Evolutionary conservation across 53 echinoderm and acorn worm genomes (phyloP), one percentile per base, ranked within the genome.

Genomic region (Luidia sarsii): DNA sequence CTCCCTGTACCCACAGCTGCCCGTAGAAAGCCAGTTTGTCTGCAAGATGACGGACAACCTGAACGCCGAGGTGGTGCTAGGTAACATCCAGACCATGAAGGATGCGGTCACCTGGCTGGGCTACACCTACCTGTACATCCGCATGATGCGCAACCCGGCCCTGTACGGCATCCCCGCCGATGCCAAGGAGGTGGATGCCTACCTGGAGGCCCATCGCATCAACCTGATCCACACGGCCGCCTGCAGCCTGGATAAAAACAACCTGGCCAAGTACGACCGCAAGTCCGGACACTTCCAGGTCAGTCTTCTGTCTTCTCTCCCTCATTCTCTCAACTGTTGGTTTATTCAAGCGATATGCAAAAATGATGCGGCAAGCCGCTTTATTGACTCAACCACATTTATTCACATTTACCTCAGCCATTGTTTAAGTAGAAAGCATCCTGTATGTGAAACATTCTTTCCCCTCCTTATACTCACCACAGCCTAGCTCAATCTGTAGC

Each of bases 271-370:
- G 53, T 99, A 99, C 67, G 99, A 99, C 39, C 79, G 91, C 39
- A 93, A 99, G 70, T 77, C 94, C 2, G 99, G 99, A 36, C 91
- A 99, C 70, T 79, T 99, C n/a, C 99, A 99, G 91, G 99, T 94
- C 38, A 89, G 53, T 20, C n/a, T n/a, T n/a, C n/a, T n/a, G n/a
- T n/a, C n/a, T n/a, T n/a, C n/a, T n/a, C n/a, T n/a, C n/a, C n/a
- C n/a, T n/a, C n/a, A n/a, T n/a, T n/a, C n/a, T n/a, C n/a, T 23
- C 18, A 52, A 4, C n/a, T 52, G 52, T 18, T 7, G 23, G 1
- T 18, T 52, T 23, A 5, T 8, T 23, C 52, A 19, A 52, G 4
- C 8, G n/a, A 0, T 16, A 18, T 5, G 2, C 19, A 52, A 18
- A 52, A 52, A 0, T 21, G 0, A 52, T 18, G 5, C 23, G n/a